Conservation (phyloP, 1,140 invertebrate species). For the Drosophila kikkawai region DNA sequence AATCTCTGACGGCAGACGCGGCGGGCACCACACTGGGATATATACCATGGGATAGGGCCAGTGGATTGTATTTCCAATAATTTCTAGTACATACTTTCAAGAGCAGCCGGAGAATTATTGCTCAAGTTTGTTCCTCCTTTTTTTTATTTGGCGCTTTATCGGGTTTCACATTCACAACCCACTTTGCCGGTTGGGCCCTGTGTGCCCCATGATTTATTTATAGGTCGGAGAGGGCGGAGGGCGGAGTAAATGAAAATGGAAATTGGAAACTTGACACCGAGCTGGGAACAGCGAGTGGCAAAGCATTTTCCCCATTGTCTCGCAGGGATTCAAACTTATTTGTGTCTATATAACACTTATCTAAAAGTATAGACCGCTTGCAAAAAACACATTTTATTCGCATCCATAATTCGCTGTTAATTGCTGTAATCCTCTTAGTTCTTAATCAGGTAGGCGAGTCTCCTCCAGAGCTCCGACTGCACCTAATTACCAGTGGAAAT, state of each 20-base stretch:
- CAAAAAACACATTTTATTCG: constrained; percentile 21
- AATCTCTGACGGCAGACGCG: constrained; percentile 24
- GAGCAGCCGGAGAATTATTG: constrained; percentile 42
- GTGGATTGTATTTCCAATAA: constrained; percentile 49
- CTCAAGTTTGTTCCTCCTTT: constrained; percentile 33
- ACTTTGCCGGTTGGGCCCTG: constrained; percentile 16
- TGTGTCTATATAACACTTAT: constrained; percentile 4
- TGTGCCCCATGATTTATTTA: constrained; percentile 54
- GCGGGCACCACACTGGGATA: constrained; percentile 10
- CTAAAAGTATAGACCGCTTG: not conserved
- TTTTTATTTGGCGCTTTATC: constrained; percentile 37
- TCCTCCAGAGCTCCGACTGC: constrained; percentile 9
- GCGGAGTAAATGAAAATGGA: constrained; percentile 51
- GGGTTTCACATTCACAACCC: constrained; percentile 49
- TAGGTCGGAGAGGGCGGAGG: constrained; percentile 23
- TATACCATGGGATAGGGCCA: constrained; percentile 4
- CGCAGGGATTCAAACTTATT: constrained; percentile 18
- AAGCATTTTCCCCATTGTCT: constrained; percentile 44
- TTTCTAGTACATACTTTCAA: constrained; percentile 33
- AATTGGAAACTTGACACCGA: constrained; percentile 49
- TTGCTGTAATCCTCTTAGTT: constrained; percentile 75
- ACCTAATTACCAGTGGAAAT: constrained; percentile 46
- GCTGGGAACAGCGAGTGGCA: constrained; percentile 27
- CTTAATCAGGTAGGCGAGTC: constrained; percentile 39
- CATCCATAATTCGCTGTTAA: constrained; percentile 52